These are phyloP conservation scores for Malurus alboscapulatus DNA, from an alignment of 2,113 vertebrate species.

Conservation along the genomic window DNA sequence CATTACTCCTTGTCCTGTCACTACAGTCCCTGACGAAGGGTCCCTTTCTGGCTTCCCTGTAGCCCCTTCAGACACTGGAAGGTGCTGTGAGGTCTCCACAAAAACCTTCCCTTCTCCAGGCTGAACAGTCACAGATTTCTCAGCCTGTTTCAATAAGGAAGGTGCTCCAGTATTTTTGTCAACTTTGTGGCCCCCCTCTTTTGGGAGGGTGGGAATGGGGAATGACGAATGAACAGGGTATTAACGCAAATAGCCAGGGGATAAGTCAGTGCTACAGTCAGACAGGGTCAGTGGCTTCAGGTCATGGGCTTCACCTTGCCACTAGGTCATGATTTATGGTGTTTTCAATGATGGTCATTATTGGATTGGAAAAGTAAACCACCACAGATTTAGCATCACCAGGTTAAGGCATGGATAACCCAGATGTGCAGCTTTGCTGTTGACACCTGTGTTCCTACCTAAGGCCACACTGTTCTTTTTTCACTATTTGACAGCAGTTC, in stretches of 20 bases:
- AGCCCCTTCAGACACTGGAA: too few species aligned
- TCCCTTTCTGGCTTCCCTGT: neutral
- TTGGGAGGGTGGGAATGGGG: neutral
- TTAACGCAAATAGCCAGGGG: neutral
- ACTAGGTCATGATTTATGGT: neutral
- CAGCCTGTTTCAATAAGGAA: neutral
- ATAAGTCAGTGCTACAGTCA: neutral
- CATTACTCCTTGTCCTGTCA: neutral
- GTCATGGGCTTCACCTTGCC: neutral
- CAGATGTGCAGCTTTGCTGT: rapidly evolving
- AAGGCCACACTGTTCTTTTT: neutral
- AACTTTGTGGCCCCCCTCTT: neutral
- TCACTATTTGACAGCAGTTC: neutral
- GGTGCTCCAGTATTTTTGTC: neutral
- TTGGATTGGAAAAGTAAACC: neutral
- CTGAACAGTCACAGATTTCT: neutral
- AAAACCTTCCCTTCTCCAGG: neutral
- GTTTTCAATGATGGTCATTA: neutral
- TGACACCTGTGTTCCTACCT: rapidly evolving
- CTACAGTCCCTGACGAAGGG: rapidly evolving
- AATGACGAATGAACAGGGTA: neutral
- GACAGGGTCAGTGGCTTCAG: neutral
- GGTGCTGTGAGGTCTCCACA: neutral
- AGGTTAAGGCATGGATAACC: neutral
- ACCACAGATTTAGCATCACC: neutral